Percentiles rank a stretch among this genome's conserved stretches.
Evolutionary conservation across 1,140 invertebrate species (phyloP).

Genomic region (Drosophila pruinosa): DNA sequence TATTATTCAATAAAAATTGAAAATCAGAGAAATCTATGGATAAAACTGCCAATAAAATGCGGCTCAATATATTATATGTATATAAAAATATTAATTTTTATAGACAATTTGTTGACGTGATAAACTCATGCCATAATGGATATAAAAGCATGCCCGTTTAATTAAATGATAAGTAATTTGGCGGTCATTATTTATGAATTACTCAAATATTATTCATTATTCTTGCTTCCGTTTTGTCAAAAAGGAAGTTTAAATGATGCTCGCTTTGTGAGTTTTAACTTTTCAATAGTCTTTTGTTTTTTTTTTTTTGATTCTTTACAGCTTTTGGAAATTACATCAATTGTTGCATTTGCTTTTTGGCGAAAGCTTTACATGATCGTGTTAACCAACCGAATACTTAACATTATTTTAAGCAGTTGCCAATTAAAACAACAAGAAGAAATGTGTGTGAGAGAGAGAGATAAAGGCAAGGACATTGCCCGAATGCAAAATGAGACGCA

Average conservation of each 20-base stretch:
- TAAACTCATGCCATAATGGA: not conserved
- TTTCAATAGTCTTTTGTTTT: slow-evolving; percentile 14
- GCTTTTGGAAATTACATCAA: slow-evolving; percentile 3
- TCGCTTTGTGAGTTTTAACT: not conserved
- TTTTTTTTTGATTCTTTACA: not conserved
- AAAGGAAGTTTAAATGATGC: not conserved
- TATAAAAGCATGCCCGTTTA: not conserved
- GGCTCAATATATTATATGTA: too few relatives aligned
- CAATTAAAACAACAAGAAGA: slow-evolving; percentile 11
- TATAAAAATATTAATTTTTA: too few relatives aligned
- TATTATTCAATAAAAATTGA: not conserved
- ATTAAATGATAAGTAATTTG: not conserved
- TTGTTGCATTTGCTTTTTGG: not conserved
- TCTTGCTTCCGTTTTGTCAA: not conserved
- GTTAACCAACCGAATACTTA: slow-evolving; percentile 35
- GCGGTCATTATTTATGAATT: not conserved
- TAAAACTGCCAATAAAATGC: too few relatives aligned
- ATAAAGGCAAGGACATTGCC: slow-evolving; percentile 10
- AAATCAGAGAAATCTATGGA: too few relatives aligned
- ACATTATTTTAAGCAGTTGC: slow-evolving; percentile 14
- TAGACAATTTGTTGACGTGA: not conserved
- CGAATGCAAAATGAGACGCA: slow-evolving; percentile 44
- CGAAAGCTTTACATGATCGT: slow-evolving; percentile 1
- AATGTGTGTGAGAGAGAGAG: not conserved
- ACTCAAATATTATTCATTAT: not conserved